Evolutionary conservation across 2,888 invertebrate species (phyloP), one percentile per base, ranked within the genome.

Genomic region (Drosophila histrio): DNA sequence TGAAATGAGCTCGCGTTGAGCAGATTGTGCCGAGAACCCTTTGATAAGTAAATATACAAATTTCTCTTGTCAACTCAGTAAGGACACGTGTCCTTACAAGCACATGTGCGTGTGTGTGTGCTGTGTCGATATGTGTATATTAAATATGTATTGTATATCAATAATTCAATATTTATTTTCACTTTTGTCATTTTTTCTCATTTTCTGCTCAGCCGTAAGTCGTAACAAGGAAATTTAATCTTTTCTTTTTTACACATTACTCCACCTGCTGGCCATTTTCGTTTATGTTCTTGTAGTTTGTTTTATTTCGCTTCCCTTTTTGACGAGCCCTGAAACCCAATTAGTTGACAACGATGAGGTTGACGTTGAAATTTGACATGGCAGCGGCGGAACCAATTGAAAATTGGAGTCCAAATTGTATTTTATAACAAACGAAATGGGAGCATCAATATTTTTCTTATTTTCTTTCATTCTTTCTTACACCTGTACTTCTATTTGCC

Each of bases 91-190:
- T 60, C 22, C 52, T 21, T 38, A 46, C 36, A 19, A 19, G 6
- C 39, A 30, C 43, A 22, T 22, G 13, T 19, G 3, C 38, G n/a
- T 15, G 22, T 52, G 5, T 15, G 13, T 44, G 36, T 56, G 47
- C 36, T 46, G 26, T 30, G 19, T 46, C 28, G 11, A 24, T 43
- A 24, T 28, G 26, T 11, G 28, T 32, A 53, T 59, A 53, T 59
- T 59, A 44, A 59, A 53, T 53, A 59, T 59, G 43, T 85, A 86
- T 82, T 87, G 68, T 73, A 53, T 77, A 79, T 87, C 82, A 78
- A 87, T 87, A 84, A 84, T 87, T 84, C 79, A 87, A 87, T 84
- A 84, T 84, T 87, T 85, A 72, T 78, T 84, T 79, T 79, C 78
- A 71, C 62, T 79, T 77, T 75, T 57, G 46, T 63, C 60, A 54